A percentile compares a stretch with the other conserved stretches of the same genome.
Conservation (phyloP, 2,888 invertebrate species). For the Rotaria socialis region DNA sequence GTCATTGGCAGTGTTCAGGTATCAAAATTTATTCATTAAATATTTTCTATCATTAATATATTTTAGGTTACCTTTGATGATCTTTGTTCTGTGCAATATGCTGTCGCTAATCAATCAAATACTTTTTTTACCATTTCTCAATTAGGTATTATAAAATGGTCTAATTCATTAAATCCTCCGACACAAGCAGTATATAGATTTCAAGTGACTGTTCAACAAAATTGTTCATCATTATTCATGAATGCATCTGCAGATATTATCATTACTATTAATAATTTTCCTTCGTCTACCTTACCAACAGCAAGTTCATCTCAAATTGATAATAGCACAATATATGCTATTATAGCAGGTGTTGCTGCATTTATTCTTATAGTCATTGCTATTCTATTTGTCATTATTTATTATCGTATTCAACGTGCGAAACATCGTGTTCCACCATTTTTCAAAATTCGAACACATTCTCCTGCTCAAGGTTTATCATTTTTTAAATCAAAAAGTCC, state of each 20-base stretch:
- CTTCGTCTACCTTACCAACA: not conserved
- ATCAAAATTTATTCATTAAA: not conserved
- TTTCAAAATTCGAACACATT: not conserved
- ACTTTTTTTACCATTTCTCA: not conserved
- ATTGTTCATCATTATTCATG: not conserved
- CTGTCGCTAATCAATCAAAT: not conserved
- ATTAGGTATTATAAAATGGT: not conserved
- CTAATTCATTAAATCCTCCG: not conserved
- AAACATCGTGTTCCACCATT: slow-evolving; percentile 28
- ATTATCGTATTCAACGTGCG: slow-evolving; percentile 27
- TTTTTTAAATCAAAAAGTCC: slow-evolving; percentile 36
- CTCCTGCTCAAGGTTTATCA: slow-evolving; percentile 18
- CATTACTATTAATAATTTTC: not conserved
- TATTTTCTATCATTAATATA: not conserved
- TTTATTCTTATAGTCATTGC: slow-evolving; percentile 7
- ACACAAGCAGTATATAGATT: not conserved
- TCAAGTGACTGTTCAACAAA: not conserved
- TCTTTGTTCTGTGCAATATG: slow-evolving; percentile 23
- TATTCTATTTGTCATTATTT: slow-evolving; percentile 4
- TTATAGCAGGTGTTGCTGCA: not conserved
- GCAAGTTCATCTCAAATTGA: not conserved
- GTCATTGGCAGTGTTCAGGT: not conserved
- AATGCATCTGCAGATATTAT: not conserved
- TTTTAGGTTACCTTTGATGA: not conserved
- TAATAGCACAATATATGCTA: slow-evolving; percentile 33